Evolutionary conservation across 30 jellyfish, hydroid and myxozoan species (phyloP), one percentile per base, ranked within the genome.

Genomic region (Mastigias papua): DNA sequence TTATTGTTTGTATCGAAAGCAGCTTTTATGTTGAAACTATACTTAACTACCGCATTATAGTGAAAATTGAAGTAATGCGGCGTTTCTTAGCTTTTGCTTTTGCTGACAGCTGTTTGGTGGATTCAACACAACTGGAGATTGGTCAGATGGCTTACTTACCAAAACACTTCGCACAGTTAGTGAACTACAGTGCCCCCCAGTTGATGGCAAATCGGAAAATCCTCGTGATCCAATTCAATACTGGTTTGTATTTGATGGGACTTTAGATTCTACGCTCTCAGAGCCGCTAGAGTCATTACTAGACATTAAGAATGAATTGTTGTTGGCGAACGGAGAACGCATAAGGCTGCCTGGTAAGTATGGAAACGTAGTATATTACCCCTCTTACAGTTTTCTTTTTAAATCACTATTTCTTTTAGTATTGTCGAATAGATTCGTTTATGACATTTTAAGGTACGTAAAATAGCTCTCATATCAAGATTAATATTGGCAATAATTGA

Each of bases 221-320:
- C 9, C 77, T 8, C 51, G 37, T 33, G 82, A 83, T 35, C 20
- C 80, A 69, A 83, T 90, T n/a, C 98, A 91, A 27, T 35, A 64
- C 22, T 91, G 98, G 98, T 91, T 84, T 28, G 98, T 91, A 0
- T 82, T 91, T 37, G 96, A 91, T 84, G 98, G 98, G 15, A 66
- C 71, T 15, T 22, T 91, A 15, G 84, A 85, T 22, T 30, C 54
- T 13, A 51, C 58, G 29, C 67, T 76, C 76, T 58, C 89, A 19
- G 86, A 51, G 5, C 90, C 93, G 10, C 58, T 90, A 10, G 97
- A 90, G 28, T 67, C 97, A 48, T 34, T 90, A 35, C 81, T 90
- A 21, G 92, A 82, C 57, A 29, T 46, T 37, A 30, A 67, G 25
- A 66, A 66, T 10, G 94, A 66, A 68, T 88, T 81, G 49, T 49